Evolutionary conservation across 2,888 invertebrate species (phyloP), one percentile per base, ranked within the genome.

Genomic region (Conistra vaccinii): DNA sequence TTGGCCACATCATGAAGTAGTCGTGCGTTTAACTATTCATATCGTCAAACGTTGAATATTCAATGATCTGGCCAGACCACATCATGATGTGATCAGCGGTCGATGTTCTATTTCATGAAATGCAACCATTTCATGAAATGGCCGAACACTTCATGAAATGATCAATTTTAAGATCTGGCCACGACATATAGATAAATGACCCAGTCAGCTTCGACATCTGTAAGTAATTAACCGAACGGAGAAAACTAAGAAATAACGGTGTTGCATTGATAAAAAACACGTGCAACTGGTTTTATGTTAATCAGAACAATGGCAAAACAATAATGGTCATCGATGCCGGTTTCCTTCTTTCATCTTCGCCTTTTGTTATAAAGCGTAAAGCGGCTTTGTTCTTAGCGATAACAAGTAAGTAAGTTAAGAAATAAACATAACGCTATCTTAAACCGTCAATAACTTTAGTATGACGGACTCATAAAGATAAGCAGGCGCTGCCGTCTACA

Each of bases 391-490:
- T 71, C 20, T 51, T 42, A 12, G 26, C 20, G 58, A 77, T 77
- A 71, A 58, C 39, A 69, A 76, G 42, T 76, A 62, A 76, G 51
- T 75, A 61, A n/a, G 26, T 48, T 53, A 63, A 1, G 55, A 62
- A 69, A 76, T 70, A 77, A 77, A 76, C 55, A 12, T 48, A 76
- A 48, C 70, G 71, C 62, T 57, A 76, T 77, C 76, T 77, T 14
- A 32, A 51, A 57, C 55, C 23, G 62, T 57, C 70, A 63, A 71
- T 76, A 77, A 71, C 42, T 71, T 63, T 10, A 76, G 42, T 53
- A 71, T 63, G 63, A 71, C 42, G 10, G 32, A 58, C 71, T 71
- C 62, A 5, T 77, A 77, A 77, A 77, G 77, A 77, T 77, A 77
- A 71, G 58, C 23, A 55, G n/a, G 4, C 51, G 12, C n/a, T 53